Conservation (phyloP, 2,797 vertebrate species). For the Nannoperca australis region DNA sequence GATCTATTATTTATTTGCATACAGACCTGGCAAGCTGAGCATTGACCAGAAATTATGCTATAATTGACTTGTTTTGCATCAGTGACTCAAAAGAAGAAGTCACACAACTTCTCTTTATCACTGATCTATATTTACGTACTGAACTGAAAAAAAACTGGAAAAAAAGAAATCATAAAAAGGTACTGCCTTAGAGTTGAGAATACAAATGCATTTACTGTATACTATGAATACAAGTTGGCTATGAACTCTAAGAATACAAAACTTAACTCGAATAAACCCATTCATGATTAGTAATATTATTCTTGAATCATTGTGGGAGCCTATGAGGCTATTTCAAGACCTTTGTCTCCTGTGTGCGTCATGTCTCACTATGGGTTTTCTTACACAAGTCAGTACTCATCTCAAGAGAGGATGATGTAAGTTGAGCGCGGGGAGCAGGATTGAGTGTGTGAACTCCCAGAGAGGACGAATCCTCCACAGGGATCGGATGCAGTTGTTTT, state of each 20-base stretch:
- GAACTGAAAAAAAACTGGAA: not conserved
- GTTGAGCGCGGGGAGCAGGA: constrained; percentile 9
- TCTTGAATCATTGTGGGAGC: constrained; percentile 12
- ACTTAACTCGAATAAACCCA: constrained; percentile 23
- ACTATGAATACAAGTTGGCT: not conserved
- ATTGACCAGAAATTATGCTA: constrained; percentile 41
- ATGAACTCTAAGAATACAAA: constrained; percentile 15
- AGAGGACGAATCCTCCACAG: constrained; percentile 31
- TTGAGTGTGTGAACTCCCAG: constrained; percentile 34
- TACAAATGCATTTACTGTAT: constrained; percentile 1
- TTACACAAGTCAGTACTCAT: constrained; percentile 51
- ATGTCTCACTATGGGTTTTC: constrained; percentile 27
- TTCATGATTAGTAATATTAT: constrained; percentile 3
- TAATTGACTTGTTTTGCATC: constrained; percentile 43
- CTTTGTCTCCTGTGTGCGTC: not conserved
- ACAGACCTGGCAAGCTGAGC: constrained; percentile 9
- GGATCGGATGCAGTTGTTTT: constrained; percentile 39
- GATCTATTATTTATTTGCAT: constrained; percentile 53
- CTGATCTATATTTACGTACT: not conserved
- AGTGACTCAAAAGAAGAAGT: constrained; percentile 42
- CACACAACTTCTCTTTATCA: not conserved
- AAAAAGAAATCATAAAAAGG: not conserved
- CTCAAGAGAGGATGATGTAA: constrained; percentile 60
- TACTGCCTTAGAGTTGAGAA: not conserved
- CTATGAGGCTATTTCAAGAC: constrained; percentile 24